A percentile compares a stretch with the other conserved stretches of the same genome.
Evolutionary conservation across 2,113 vertebrate genomes (phyloP).

Genomic region (Rattus norvegicus): DNA sequence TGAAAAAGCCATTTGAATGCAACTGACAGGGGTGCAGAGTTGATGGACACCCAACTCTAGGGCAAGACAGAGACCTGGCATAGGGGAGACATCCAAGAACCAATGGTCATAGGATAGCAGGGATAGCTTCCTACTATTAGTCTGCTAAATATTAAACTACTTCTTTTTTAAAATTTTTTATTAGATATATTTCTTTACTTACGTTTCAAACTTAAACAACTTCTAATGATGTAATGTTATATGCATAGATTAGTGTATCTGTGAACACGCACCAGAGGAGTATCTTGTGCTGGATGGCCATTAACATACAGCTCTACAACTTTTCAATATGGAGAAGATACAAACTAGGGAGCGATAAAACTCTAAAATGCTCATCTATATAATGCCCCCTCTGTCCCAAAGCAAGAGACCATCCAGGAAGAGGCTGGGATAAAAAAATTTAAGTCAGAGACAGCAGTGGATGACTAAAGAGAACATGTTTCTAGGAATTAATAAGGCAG

Average conservation of each 20-base stretch:
- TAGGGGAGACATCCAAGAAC: no score
- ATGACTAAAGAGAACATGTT: neutral
- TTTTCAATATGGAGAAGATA: no score
- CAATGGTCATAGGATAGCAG: no score
- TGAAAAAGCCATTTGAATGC: neutral
- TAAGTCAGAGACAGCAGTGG: neutral
- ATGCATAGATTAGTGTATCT: neutral
- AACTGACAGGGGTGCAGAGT: no score
- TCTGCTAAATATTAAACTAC: neutral
- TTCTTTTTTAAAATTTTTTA: no score
- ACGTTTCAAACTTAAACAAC: no score
- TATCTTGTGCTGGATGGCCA: neutral
- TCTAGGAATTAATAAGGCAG: no score
- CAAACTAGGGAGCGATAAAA: no score
- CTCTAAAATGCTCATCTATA: neutral
- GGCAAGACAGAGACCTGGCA: no score
- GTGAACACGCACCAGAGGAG: neutral
- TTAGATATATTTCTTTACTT: no score
- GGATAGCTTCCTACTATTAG: neutral
- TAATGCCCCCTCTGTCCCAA: neutral
- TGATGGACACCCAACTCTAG: no score
- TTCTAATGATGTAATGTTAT: neutral
- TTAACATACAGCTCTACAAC: neutral
- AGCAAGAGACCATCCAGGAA: neutral
- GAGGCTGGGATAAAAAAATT: neutral